phyloP scores from a whole-genome alignment of 2,113 vertebrate species.

The Oceanites oceanicus region DNA sequence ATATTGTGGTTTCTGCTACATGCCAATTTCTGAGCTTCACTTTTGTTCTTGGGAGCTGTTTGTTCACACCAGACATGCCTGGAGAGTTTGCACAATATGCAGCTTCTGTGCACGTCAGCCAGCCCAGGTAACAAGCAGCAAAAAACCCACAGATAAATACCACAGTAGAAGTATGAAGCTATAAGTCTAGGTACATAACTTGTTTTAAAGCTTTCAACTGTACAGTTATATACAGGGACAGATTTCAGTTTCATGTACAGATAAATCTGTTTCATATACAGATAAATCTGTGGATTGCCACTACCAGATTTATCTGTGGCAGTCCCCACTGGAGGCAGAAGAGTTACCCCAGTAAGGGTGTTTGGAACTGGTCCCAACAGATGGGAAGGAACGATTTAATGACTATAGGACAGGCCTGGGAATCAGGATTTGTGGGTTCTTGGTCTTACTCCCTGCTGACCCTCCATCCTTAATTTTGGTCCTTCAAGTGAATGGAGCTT shows the following conservation, averaged over 20 bases:
- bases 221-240: not conserved
- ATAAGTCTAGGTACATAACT: not conserved
- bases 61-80: not conserved
- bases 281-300: not conserved
- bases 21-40: not conserved
- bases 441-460: not conserved
- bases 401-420: not conserved
- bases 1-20: not conserved
- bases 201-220: fast-evolving
- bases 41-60: not conserved
- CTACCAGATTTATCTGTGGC: not conserved
- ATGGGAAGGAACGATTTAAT: not conserved
- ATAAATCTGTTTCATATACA: not conserved
- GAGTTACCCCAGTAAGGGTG: not conserved
- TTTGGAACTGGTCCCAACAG: not conserved
- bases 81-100: not conserved
- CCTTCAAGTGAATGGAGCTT: not conserved
- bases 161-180: not conserved
- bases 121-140: not conserved
- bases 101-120: not conserved
- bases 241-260: not conserved
- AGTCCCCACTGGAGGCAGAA: not conserved
- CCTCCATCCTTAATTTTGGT: not conserved
- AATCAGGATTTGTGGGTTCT: not conserved
- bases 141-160: not conserved